These are phyloP conservation scores for Pecten maximus DNA, from an alignment of 2,888 invertebrate genomes.

Conservation along the genomic window DNA sequence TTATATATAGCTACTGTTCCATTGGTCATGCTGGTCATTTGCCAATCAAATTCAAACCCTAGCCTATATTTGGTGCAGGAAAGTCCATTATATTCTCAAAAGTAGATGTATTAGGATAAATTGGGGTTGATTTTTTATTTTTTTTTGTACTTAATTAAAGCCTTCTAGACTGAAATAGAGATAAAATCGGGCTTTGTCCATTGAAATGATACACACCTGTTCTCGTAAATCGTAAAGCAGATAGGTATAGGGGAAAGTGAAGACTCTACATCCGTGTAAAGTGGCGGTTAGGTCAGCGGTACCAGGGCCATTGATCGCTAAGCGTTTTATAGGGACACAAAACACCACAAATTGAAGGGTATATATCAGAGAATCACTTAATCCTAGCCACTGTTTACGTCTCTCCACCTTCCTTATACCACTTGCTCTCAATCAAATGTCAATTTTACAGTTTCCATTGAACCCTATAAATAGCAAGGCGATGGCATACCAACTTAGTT, in stretches of 20 bases:
- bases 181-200: background rate
- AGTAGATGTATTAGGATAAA: background rate
- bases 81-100: background rate
- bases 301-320: conserved; percentile 9
- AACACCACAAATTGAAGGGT: conserved; percentile 25
- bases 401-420: background rate
- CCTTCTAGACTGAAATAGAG: background rate
- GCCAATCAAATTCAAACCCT: background rate
- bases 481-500: background rate
- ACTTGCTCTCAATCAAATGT: conserved; percentile 14
- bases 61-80: background rate
- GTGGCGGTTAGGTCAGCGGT: conserved; percentile 25
- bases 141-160: conserved; percentile 11
- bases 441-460: conserved; percentile 4
- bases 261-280: background rate
- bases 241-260: conserved; percentile 12
- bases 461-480: background rate
- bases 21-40: background rate
- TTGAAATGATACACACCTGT: conserved; percentile 2
- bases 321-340: conserved; percentile 30
- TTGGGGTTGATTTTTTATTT: conserved; percentile 1
- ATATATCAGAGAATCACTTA: background rate
- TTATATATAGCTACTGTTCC: background rate
- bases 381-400: background rate
- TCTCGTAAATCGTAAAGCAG: conserved; percentile 6